Conservation (phyloP, 2,888 invertebrate genomes). For the Tetropium fuscum region DNA sequence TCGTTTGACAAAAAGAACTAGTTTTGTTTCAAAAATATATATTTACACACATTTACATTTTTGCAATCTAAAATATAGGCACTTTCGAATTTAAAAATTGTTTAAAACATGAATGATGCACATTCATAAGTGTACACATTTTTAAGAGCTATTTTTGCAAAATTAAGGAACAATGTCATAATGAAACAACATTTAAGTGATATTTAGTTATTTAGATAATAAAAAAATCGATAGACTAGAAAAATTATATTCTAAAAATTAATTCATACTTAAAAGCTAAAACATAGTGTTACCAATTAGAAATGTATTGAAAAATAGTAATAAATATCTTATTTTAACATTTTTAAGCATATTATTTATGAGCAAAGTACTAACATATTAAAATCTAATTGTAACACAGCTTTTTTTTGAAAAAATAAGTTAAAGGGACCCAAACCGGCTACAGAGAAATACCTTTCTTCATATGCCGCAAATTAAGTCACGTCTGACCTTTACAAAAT, state of each 20-base stretch:
- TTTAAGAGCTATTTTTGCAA: constrained; percentile 32
- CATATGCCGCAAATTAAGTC: no score
- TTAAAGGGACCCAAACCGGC: no score
- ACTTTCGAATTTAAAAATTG: constrained; percentile 43
- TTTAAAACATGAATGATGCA: constrained; percentile 39
- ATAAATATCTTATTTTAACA: constrained; percentile 57
- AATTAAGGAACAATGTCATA: constrained; percentile 56
- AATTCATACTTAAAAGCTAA: constrained; percentile 51
- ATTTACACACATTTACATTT: constrained; percentile 61
- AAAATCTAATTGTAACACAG: constrained; percentile 56
- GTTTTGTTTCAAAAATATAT: constrained; percentile 58
- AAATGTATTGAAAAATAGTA: constrained; percentile 51
- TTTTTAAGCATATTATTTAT: constrained; percentile 47
- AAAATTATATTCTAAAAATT: constrained; percentile 58
- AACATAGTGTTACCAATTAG: constrained; percentile 47
- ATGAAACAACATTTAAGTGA: constrained; percentile 51
- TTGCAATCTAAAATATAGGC: constrained; percentile 53
- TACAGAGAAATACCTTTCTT: no score
- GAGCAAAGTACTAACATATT: constrained; percentile 53
- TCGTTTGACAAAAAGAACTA: not conserved
- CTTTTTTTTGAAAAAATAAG: constrained; percentile 49
- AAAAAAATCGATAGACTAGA: constrained; percentile 60
- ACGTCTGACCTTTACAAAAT: no score
- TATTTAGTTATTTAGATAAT: constrained; percentile 55
- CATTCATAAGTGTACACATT: constrained; percentile 32